These are phyloP conservation scores for Eupithecia dodoneata DNA, from an alignment of 2,888 invertebrate species.

Conservation along the genomic window DNA sequence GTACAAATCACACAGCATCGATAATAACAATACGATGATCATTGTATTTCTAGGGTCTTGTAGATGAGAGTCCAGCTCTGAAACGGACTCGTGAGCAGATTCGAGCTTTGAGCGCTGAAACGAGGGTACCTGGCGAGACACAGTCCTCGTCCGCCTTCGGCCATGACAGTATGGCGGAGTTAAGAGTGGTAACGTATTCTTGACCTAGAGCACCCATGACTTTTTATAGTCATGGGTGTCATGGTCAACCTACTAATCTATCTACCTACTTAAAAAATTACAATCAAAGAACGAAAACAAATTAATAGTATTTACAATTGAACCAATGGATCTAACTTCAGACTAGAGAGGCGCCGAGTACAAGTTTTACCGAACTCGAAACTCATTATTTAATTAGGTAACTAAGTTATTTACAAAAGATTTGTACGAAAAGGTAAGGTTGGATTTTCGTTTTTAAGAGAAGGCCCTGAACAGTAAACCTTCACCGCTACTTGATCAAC, in stretches of 20 bases:
- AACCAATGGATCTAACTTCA: too few relatives aligned
- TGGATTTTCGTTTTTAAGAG: not conserved
- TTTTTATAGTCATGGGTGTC: too few relatives aligned
- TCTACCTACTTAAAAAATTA: too few relatives aligned
- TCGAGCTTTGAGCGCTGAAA: constrained; percentile 56
- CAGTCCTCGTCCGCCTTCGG: constrained; percentile 20
- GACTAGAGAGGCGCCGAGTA: too few relatives aligned
- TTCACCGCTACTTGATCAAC: not conserved
- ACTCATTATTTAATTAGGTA: too few relatives aligned
- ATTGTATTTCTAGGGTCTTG: constrained; percentile 54
- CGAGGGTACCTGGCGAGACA: constrained; percentile 48
- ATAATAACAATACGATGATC: too few relatives aligned
- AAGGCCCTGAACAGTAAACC: not conserved
- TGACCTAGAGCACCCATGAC: not conserved
- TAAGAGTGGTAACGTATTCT: constrained; percentile 35
- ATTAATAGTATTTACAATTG: too few relatives aligned
- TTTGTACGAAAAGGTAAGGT: not conserved
- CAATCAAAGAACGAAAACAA: too few relatives aligned
- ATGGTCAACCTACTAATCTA: too few relatives aligned
- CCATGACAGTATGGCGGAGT: constrained; percentile 32
- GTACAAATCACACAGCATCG: too few relatives aligned
- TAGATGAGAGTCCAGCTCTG: constrained; percentile 54
- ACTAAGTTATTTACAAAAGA: not conserved
- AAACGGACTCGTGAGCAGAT: constrained; percentile 61
- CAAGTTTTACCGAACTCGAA: too few relatives aligned